Base-by-base conservation (phyloP, 2,797 vertebrate genomes). In the Argyrosomus regius region DNA sequence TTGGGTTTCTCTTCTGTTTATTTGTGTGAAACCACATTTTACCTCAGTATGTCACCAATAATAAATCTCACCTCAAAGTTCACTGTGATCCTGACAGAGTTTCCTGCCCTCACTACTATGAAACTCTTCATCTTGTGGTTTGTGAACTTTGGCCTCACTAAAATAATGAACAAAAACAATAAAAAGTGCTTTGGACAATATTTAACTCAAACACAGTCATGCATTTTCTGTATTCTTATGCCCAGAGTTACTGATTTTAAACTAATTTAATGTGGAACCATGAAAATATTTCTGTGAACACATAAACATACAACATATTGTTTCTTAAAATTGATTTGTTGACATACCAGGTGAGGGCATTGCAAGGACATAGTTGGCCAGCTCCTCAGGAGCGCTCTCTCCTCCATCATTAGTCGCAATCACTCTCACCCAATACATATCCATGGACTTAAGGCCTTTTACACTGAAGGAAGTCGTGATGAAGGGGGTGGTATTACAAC, bases 101-200 rank as follows among this genome's bases (percentile, higher is more conserved):
- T 95, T 66, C 97, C 96, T 43, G 93, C 96, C 84, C 75, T 95
- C 79, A 97, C 88, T 18, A 91, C 91, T 88, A 97, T 88, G 8
- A 93, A 93, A 72, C 85, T 96, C 91, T 95, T 96, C 87, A 92
- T 90, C 49, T 90, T 95, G 78, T 84, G 85, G 81, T 95, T 93
- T 68, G 93, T 91, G 65, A 98, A 95, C 71, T 89, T 96, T 86
- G 97, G 97, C 67, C 83, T 80, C 81, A 97, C 97, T 98, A 84
- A 41, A 86, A 86, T 24, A 28, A 70, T 18, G 1, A 77, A 71
- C 3, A 66, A 59, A 81, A 72, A 22, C 14, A 49, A 54, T 39
- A 31, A 48, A 24, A 46, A 52, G 26, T 26, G 14, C 17, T 45
- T 56, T 22, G 8, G 24, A 49, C 14, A 65, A 72, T 61, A 64